phyloP scores from a whole-genome alignment of 2,797 vertebrate species.

The Rhabdophis nuchalis region DNA sequence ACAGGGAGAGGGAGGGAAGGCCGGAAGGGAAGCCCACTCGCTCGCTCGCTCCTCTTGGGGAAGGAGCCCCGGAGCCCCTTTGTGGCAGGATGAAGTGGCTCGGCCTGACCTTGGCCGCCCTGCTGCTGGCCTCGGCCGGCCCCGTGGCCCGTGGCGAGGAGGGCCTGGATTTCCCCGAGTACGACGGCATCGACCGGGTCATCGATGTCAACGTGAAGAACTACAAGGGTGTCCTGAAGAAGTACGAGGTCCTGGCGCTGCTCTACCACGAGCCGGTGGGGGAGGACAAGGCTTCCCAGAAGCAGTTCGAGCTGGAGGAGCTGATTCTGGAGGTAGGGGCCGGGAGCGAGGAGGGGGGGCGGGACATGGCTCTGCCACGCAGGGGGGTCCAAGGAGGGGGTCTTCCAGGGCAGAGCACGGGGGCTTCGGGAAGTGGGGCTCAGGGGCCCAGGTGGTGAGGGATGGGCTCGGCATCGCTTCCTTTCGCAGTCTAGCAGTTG shows the following conservation, averaged over 20 bases:
- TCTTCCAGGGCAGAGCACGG: not conserved
- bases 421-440: not conserved
- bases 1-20: not conserved
- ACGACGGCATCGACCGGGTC: slow-evolving; percentile 85
- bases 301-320: slow-evolving; percentile 86
- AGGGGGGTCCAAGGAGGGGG: not conserved
- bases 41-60: not conserved
- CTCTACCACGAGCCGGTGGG: slow-evolving; percentile 82
- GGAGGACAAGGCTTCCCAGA: slow-evolving; percentile 75
- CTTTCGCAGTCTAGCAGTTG: not conserved
- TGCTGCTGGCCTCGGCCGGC: slow-evolving; percentile 68
- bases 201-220: slow-evolving; percentile 79
- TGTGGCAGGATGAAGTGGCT: slow-evolving; percentile 67
- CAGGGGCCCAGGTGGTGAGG: not conserved
- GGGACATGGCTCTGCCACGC: not conserved
- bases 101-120: slow-evolving; percentile 66
- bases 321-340: slow-evolving; percentile 83
- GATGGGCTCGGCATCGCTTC: not conserved
- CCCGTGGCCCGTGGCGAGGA: slow-evolving; percentile 69
- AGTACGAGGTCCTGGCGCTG: slow-evolving; percentile 87
- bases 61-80: not conserved
- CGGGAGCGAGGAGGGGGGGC: not conserved
- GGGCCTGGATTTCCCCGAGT: slow-evolving; percentile 83
- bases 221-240: slow-evolving; percentile 86
- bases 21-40: not conserved